Percentiles rank a stretch among this genome's conserved stretches.
These are phyloP conservation scores for Coregonus clupeaformis DNA, from an alignment of 2,113 vertebrate genomes.

Conservation along the genomic window DNA sequence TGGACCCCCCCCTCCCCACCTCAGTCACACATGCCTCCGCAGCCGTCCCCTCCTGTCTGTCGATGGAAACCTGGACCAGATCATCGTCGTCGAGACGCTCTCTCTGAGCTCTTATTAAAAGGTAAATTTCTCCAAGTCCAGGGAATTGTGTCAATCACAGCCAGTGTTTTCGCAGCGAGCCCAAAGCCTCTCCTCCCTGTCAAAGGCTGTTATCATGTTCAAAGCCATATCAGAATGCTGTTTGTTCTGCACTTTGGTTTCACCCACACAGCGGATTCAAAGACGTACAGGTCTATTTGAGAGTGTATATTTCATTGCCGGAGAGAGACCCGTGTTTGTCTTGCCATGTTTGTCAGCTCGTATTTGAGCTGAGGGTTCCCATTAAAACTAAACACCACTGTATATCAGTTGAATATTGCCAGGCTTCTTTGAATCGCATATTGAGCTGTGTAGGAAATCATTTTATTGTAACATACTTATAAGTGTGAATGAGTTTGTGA, in stretches of 20 bases:
- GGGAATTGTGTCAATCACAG: slow-evolving; percentile 77
- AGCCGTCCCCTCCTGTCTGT: slow-evolving; percentile 47
- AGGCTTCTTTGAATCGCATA: slow-evolving; percentile 69
- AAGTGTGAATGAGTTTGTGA: slow-evolving; percentile 41
- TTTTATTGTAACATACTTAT: slow-evolving; percentile 69
- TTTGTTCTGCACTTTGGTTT: slow-evolving; percentile 95
- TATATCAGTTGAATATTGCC: slow-evolving; percentile 76
- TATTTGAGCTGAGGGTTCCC: slow-evolving; percentile 75
- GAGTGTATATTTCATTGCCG: slow-evolving; percentile 77
- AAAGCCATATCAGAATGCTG: slow-evolving; percentile 87
- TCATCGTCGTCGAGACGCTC: slow-evolving; percentile 54
- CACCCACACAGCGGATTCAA: slow-evolving; percentile 83
- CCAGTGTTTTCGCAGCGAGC: slow-evolving; percentile 69
- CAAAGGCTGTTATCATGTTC: slow-evolving; percentile 87
- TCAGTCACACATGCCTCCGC: slow-evolving; percentile 16
- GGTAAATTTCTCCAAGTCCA: slow-evolving; percentile 78
- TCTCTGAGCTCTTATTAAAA: slow-evolving; percentile 80
- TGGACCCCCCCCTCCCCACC: slow-evolving; percentile 52
- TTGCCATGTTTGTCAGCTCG: slow-evolving; percentile 75
- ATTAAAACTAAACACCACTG: slow-evolving; percentile 80
- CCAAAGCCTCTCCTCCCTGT: slow-evolving; percentile 74
- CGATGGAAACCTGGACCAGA: slow-evolving; percentile 51
- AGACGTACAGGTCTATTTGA: slow-evolving; percentile 82
- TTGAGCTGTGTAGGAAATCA: slow-evolving; percentile 66
- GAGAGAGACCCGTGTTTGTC: slow-evolving; percentile 76